phyloP scores from a whole-genome alignment of 2,797 vertebrate genomes.

The Muscicapa striata region DNA sequence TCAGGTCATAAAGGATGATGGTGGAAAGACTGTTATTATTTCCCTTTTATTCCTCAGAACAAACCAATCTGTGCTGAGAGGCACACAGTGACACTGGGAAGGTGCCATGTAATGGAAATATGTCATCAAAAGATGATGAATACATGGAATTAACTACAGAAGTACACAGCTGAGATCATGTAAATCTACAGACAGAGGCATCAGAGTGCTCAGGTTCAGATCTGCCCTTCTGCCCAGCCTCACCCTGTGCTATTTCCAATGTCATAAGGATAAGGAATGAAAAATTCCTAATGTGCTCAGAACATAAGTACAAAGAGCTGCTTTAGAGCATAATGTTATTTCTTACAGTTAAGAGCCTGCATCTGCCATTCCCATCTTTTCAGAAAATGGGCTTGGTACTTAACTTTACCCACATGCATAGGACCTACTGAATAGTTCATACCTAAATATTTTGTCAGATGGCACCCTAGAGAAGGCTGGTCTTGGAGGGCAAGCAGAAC shows the following conservation, averaged over 20 bases:
- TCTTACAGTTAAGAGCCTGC: not conserved
- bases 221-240: not conserved
- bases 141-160: slow-evolving; percentile 27
- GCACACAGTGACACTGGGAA: not conserved
- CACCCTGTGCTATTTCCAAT: not conserved
- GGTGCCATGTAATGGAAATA: slow-evolving; percentile 18
- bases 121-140: slow-evolving; percentile 34
- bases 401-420: not conserved
- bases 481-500: not conserved
- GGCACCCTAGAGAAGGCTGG: not conserved
- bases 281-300: not conserved
- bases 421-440: not conserved
- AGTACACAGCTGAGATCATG: not conserved
- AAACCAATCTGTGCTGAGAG: not conserved
- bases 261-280: not conserved
- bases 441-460: not conserved
- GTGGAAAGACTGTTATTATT: not conserved
- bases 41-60: slow-evolving; percentile 22
- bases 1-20: not conserved
- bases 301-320: not conserved
- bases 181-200: slow-evolving; percentile 9
- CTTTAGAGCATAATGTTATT: not conserved
- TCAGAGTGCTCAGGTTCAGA: not conserved
- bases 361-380: not conserved
- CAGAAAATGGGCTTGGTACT: not conserved